Evolutionary conservation across 2,797 vertebrate species (phyloP).

Genomic region (Crocodylus rhombifer): DNA sequence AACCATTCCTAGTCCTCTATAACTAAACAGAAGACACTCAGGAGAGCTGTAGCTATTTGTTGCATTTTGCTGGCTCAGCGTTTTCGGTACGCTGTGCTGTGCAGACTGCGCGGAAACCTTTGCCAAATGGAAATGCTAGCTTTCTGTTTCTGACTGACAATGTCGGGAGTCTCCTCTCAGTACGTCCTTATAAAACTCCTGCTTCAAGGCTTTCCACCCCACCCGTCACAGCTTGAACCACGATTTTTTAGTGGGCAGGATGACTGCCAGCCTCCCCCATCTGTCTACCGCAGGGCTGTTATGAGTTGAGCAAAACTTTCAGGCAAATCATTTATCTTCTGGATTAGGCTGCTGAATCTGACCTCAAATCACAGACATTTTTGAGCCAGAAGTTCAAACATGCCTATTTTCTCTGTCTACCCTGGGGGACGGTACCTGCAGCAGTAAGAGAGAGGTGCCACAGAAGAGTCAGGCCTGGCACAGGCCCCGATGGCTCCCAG

Average conservation of each 20-base stretch:
- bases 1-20: background rate
- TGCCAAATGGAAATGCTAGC: background rate
- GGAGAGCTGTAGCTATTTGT: background rate
- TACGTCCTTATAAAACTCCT: background rate
- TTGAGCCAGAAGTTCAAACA: too few species aligned
- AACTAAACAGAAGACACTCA: background rate
- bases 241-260: background rate
- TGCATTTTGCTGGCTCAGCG: background rate
- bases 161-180: background rate
- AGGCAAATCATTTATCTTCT: too few species aligned
- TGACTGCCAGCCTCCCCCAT: background rate
- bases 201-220: background rate
- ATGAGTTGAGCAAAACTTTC: too few species aligned
- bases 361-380: too few species aligned
- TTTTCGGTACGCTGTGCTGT: background rate
- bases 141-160: background rate
- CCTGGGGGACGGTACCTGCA: too few species aligned
- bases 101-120: background rate
- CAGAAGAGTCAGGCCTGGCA: too few species aligned
- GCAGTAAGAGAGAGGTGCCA: too few species aligned
- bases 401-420: too few species aligned
- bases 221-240: too few species aligned
- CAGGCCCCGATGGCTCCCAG: too few species aligned
- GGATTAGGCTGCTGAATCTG: too few species aligned
- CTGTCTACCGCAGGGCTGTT: background rate